Base-by-base conservation (phyloP, 37 sponge, comb jelly and placozoan genomes). In the Cladorhizidae sp. region DNA sequence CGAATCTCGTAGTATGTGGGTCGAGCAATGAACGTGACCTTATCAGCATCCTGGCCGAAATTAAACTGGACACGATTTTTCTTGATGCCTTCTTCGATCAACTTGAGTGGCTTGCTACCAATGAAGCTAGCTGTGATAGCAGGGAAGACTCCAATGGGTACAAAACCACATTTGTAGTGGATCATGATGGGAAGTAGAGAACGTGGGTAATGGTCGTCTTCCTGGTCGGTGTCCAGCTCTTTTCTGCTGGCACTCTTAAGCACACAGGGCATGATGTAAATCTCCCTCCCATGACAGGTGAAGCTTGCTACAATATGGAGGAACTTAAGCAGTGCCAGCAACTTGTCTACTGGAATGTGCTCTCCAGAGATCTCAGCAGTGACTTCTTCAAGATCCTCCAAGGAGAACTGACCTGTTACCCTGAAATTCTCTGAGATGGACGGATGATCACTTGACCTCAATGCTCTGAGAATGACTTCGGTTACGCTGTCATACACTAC, bases 401-500 rank as follows among this genome's bases (percentile, higher is more conserved):
- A 32, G 25, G 56, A 26, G 33, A 74, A 74, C 49, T 74, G 74
- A 1, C 74, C 74, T 26, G 56, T 51, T 29, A 54, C 8, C 37
- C 18, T 28, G 42, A 74, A 74, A 22, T 37, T 25, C 35, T 54
- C 56, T 51, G 36, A 36, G 36, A 37, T 56, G 1, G 36, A 2
- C 43, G 11, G 9, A 28, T 28, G 8, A 25, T 2, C 56, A 9
- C 3, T 29, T 11, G 31, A 54, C 20, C n/a, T 41, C n/a, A 74
- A 74, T 42, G 77, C 33, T 18, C 61, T 58, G 33, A 76, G 9
- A 1, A 76, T 76, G 40, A 76, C 15, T 2, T 58, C 12, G 17
- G 63, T 61, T 2, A 76, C 63, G 35, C 77, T 58, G 43, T 58
- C 63, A 21, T 52, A 76, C 17, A 76, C 28, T 1, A 76, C 37